Percentiles rank a stretch among this genome's conserved stretches.
Evolutionary conservation across 1,140 invertebrate genomes (phyloP).

Genomic region (Drosophila cardini): DNA sequence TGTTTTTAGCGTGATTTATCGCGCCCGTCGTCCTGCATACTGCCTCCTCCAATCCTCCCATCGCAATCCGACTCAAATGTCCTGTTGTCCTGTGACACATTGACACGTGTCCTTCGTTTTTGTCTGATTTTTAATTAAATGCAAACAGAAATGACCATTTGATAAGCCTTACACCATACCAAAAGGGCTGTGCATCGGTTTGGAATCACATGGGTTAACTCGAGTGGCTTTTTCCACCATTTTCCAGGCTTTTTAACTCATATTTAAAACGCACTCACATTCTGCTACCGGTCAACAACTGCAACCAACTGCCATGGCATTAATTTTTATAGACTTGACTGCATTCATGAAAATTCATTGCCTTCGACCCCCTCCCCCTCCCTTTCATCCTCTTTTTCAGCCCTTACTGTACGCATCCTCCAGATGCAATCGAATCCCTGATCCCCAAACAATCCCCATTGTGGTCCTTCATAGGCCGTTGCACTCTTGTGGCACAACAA

Average conservation of each 20-base stretch:
- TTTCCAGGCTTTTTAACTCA: conserved; percentile 70
- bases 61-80: not conserved
- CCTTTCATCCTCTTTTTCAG: too few relatives aligned
- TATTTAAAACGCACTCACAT: conserved; percentile 73
- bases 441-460: conserved; percentile 10
- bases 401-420: not conserved
- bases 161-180: conserved; percentile 53
- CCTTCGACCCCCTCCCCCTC: conserved; percentile 25
- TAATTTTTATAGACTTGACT: conserved; percentile 83
- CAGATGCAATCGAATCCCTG: conserved; percentile 12
- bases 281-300: conserved; percentile 39
- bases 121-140: conserved; percentile 84
- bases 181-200: not conserved
- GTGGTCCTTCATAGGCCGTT: conserved; percentile 74
- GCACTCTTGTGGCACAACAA: conserved; percentile 65
- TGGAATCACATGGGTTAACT: conserved; percentile 9
- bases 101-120: conserved; percentile 80
- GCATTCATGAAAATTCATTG: conserved; percentile 82
- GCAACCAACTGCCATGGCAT: conserved; percentile 75
- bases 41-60: too few relatives aligned
- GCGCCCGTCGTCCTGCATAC: conserved; percentile 39
- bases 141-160: conserved; percentile 84
- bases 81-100: conserved; percentile 56
- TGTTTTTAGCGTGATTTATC: conserved; percentile 84
- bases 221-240: conserved; percentile 24